Conservation (phyloP, 2,888 invertebrate species). For the Cephus pygmeus region DNA sequence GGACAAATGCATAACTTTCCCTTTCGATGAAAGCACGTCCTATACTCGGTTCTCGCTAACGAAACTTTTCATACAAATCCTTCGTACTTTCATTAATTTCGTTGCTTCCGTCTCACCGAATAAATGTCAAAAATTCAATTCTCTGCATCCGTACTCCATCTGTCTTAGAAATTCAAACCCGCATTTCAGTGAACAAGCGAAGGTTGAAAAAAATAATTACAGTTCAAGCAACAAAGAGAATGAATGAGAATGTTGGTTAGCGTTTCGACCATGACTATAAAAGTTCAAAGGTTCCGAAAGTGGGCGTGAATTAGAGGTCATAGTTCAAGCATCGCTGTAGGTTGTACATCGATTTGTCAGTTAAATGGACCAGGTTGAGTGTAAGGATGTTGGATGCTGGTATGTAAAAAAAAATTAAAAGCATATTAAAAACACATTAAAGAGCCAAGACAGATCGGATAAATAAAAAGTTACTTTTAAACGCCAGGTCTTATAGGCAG, state of each 20-base stretch:
- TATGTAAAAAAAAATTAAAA: background rate
- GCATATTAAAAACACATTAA: background rate
- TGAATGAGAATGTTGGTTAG: background rate
- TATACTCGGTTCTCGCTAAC: background rate
- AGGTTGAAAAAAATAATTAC: background rate
- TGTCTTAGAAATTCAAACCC: background rate
- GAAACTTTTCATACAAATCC: too few species aligned
- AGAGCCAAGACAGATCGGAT: background rate
- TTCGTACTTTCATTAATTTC: too few species aligned
- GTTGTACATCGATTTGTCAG: background rate
- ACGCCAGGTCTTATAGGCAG: background rate
- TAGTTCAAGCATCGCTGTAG: background rate
- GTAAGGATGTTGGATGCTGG: background rate
- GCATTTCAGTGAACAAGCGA: background rate
- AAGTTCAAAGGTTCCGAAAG: background rate
- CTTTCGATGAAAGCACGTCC: conserved; percentile 13
- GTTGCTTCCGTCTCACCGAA: too few species aligned
- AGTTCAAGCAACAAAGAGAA: background rate
- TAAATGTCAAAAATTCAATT: too few species aligned
- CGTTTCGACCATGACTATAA: background rate
- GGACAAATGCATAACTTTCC: conserved; percentile 22
- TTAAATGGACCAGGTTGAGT: background rate
- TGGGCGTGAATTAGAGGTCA: background rate
- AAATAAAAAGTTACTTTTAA: background rate
- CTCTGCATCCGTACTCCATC: too few species aligned